Evolutionary conservation across 2,888 invertebrate genomes (phyloP).

Genomic region (Sericinus montela): DNA sequence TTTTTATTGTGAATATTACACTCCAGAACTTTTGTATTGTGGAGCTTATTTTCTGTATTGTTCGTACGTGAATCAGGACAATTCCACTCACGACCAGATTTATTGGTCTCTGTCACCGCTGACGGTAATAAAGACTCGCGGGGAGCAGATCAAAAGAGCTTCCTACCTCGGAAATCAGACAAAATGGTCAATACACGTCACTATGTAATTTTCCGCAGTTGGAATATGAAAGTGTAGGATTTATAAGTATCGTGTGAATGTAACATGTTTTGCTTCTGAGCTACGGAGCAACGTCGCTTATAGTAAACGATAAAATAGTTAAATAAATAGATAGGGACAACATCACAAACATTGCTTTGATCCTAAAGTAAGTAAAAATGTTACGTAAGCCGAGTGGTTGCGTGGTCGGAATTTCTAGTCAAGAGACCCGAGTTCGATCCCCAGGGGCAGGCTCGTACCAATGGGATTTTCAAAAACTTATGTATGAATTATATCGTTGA

Average conservation of each 20-base stretch:
- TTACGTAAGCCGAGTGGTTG: too few species aligned
- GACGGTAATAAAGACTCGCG: slow-evolving; percentile 3
- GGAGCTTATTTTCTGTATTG: slow-evolving; percentile 35
- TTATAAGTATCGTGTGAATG: slow-evolving; percentile 21
- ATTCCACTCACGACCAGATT: slow-evolving; percentile 27
- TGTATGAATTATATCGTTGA: too few species aligned
- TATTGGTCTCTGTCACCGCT: slow-evolving; percentile 21
- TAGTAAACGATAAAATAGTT: too few species aligned
- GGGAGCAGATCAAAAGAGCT: slow-evolving; percentile 3
- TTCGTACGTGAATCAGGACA: slow-evolving; percentile 32
- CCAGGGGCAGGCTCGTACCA: too few species aligned
- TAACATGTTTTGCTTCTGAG: background rate
- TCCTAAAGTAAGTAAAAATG: too few species aligned
- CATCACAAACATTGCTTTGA: too few species aligned
- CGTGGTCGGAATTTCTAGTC: too few species aligned
- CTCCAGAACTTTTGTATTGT: slow-evolving; percentile 29
- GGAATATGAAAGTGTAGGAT: slow-evolving; percentile 25
- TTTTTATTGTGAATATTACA: too few species aligned
- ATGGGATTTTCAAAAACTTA: too few species aligned
- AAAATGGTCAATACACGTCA: slow-evolving; percentile 14
- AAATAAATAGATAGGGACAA: too few species aligned
- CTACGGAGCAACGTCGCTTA: too few species aligned
- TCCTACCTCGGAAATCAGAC: slow-evolving; percentile 10
- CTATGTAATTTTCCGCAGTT: slow-evolving; percentile 29
- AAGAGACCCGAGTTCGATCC: too few species aligned